Evolutionary conservation across 1,140 invertebrate species (phyloP), one percentile per base, ranked within the genome.

Genomic region (Ooceraea biroi): DNA sequence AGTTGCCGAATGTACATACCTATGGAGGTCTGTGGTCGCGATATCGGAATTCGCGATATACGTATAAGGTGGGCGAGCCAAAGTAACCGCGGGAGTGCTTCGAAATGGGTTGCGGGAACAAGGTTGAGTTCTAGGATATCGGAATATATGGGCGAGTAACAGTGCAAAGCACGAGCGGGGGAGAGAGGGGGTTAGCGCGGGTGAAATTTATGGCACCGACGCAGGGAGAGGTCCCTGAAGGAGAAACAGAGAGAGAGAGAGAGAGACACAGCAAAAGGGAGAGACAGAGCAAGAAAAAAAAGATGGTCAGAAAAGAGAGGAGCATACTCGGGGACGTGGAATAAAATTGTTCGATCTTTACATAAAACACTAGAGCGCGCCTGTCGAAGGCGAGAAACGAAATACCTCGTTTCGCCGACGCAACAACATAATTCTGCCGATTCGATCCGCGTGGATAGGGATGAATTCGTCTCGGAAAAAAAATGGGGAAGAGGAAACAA

Each of bases 31-130:
- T 73, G 87, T 52, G 84, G 83, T 83, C 86, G 71, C 72, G 86
- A 80, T 88, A 89, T 89, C 87, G 86, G 87, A 88, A 89, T 85
- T 88, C 87, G 85, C 77, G 82, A 88, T 89, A 88, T 82, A 89
- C 83, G 72, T 83, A 88, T 55, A 77, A 78, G 76, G 58, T 25
- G 50, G 86, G 86, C 83, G 87, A 89, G 88, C 87, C 87, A 74
- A 89, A 89, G 87, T 89, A 89, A 89, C 87, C 87, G 83, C 87
- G 80, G 83, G 88, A 89, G 87, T 89, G 87, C 88, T 86, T 84
- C 85, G 88, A 88, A 88, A 89, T 84, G 87, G 87, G 88, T 89
- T 89, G 87, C 84, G 84, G 88, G 84, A 89, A 89, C 88, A 88
- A 88, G 88, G 88, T 89, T 86, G 80, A 88, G 87, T 88, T 89